Percentiles rank a stretch among this genome's conserved stretches.
phyloP scores from a whole-genome alignment of 2,888 invertebrate genomes.

The Cataglyphis livida region DNA sequence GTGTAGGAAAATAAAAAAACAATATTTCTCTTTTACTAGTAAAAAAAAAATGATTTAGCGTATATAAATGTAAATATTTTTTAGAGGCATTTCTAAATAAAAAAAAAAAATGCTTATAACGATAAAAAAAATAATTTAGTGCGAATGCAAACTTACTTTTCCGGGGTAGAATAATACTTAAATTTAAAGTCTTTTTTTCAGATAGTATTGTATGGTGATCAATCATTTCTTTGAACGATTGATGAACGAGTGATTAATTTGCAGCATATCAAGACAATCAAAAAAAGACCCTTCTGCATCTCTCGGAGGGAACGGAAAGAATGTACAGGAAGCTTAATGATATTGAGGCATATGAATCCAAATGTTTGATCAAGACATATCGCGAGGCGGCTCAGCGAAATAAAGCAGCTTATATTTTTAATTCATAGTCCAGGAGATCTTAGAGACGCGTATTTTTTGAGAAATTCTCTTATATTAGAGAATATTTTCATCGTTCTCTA shows the following conservation, averaged over 20 bases:
- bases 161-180: background rate
- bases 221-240: background rate
- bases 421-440: constrained; percentile 16
- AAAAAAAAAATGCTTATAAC: too few species aligned
- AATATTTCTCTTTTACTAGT: background rate
- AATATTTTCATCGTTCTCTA: background rate
- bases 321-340: background rate
- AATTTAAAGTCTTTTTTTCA: constrained; percentile 3
- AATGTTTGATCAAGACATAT: constrained; percentile 15
- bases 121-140: too few species aligned
- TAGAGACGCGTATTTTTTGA: background rate
- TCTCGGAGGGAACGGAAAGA: background rate
- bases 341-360: background rate
- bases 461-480: background rate
- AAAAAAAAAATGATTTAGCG: background rate
- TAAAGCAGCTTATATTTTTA: constrained; percentile 28
- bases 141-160: background rate
- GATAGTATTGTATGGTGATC: background rate
- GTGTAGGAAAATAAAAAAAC: background rate
- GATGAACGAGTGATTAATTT: background rate
- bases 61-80: too few species aligned
- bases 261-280: too few species aligned
- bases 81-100: too few species aligned
- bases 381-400: constrained; percentile 8
- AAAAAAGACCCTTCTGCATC: background rate